phyloP scores from a whole-genome alignment of 2,797 vertebrate genomes.

The Melanotaenia nigrans region DNA sequence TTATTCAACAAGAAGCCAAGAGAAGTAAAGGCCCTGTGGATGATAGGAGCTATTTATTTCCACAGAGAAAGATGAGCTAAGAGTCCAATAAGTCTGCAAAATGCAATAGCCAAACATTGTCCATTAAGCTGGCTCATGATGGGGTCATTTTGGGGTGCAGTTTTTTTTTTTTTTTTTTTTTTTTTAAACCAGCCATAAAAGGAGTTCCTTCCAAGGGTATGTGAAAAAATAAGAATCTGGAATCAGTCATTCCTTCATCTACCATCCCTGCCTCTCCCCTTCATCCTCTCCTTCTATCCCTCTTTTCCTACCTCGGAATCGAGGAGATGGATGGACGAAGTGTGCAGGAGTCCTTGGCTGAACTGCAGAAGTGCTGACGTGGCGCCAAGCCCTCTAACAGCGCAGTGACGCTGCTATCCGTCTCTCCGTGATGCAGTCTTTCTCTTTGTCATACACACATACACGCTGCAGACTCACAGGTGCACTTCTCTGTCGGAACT shows the following conservation, averaged over 20 bases:
- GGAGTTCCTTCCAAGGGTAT: conserved; percentile 29
- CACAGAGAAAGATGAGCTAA: conserved; percentile 16
- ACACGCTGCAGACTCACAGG: conserved; percentile 42
- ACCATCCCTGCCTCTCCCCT: conserved; percentile 27
- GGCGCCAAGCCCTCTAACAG: conserved; percentile 70
- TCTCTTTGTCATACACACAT: conserved; percentile 11
- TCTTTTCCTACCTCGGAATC: conserved; percentile 35
- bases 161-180: conserved; percentile 16
- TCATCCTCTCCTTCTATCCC: conserved; percentile 17
- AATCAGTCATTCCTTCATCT: conserved; percentile 33
- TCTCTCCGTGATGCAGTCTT: conserved; percentile 63
- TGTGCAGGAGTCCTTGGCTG: conserved; percentile 82
- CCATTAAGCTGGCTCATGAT: conserved; percentile 10
- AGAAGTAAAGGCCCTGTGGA: conserved; percentile 13
- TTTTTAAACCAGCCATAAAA: conserved; percentile 6
- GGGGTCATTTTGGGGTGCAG: conserved; percentile 8
- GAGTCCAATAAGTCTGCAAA: conserved; percentile 12
- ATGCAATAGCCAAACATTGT: conserved; percentile 9
- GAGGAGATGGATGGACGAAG: conserved; percentile 71
- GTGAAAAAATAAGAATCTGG: conserved; percentile 37
- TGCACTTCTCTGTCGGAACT: conserved; percentile 37
- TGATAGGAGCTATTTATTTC: conserved; percentile 33
- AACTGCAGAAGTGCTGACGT: conserved; percentile 84
- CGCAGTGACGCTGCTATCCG: conserved; percentile 77
- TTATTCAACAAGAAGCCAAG: conserved; percentile 32